Percentiles rank a stretch among this genome's conserved stretches.
Conservation (phyloP, 1,140 invertebrate genomes). For the Saccostrea glomerata region DNA sequence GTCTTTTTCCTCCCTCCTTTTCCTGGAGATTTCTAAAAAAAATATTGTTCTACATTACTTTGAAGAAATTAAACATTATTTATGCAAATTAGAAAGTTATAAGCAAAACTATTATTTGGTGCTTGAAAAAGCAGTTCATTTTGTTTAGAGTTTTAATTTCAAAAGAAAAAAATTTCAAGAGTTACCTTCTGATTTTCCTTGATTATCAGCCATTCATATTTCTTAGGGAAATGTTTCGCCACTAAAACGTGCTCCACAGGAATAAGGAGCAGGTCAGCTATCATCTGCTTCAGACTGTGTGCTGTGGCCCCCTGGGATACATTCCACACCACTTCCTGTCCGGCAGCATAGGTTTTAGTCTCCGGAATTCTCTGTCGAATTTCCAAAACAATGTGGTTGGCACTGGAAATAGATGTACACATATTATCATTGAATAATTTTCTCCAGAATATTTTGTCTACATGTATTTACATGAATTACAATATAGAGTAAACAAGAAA, state of each 20-base stretch:
- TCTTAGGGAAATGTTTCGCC: slow-evolving; percentile 72
- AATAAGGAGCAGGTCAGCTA: slow-evolving; percentile 64
- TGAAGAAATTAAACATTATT: too few relatives aligned
- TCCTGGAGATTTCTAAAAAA: slow-evolving; percentile 51
- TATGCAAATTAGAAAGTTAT: too few relatives aligned
- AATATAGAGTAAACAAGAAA: too few relatives aligned
- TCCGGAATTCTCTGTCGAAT: slow-evolving; percentile 65
- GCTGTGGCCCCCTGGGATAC: slow-evolving; percentile 60
- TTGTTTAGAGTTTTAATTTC: too few relatives aligned
- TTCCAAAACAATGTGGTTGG: slow-evolving; percentile 65
- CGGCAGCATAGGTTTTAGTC: slow-evolving; percentile 62
- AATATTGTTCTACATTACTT: too few relatives aligned
- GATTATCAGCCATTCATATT: slow-evolving; percentile 71
- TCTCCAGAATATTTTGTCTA: too few relatives aligned
- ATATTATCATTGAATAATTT: background rate
- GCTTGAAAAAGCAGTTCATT: too few relatives aligned
- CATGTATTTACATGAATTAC: too few relatives aligned
- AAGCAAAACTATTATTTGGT: too few relatives aligned
- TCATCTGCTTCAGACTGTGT: slow-evolving; percentile 59
- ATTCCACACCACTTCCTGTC: slow-evolving; percentile 73
- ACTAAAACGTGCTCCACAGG: slow-evolving; percentile 67
- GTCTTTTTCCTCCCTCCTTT: slow-evolving; percentile 64
- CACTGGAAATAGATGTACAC: slow-evolving; percentile 43
- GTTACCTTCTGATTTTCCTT: slow-evolving; percentile 54
- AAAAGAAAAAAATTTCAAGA: background rate